Base-by-base conservation (phyloP, 2,113 vertebrate genomes). In the Riparia riparia region DNA sequence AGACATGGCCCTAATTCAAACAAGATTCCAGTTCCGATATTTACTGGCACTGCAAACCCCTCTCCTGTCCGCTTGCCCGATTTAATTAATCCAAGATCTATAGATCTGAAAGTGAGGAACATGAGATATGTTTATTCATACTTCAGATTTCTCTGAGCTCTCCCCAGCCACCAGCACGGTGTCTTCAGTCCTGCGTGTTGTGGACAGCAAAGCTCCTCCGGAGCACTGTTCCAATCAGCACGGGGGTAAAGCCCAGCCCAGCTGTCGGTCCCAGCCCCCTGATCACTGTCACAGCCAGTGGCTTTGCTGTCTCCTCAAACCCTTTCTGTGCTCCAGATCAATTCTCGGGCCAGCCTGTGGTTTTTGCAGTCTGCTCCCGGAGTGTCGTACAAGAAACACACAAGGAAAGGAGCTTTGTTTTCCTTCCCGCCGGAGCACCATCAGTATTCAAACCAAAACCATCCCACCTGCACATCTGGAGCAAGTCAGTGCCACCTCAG, bases 1-100 rank as follows among this genome's bases (percentile, higher is more conserved):
- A 97, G 95, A 97, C 95, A 94, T 96, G 90, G 34, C 95, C 94
- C 93, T 98, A 98, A 98, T 98, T 98, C 98, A 98, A 98, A 98
- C 98, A 98, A 98, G 98, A 98, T 84, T 92, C 84, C 93, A 93
- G 91, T 86, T 95, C 69, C 86, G 85, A 61, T 72, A 82, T 85
- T 80, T 86, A 64, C 61, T 6, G 74, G 74, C 86, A 82, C 69
- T 45, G 74, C 83, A 53, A 94, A n/a, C 31, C 14, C 68, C 78
- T 57, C 69, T 72, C 68, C 93, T 88, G 76, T 45, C 83, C 31
- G 9, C 96, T 78, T 92, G 61, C 45, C 79, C 63, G 76, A 34
- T 66, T 81, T 78, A 12, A 77, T 97, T 89, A 95, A 87, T 60
- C 70, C 94, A 93, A 93, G 78, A 85, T 66, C 81, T 53, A 49